Evolutionary conservation across 1,140 invertebrate species (phyloP).

Genomic region (Rhagoletis pomonella): DNA sequence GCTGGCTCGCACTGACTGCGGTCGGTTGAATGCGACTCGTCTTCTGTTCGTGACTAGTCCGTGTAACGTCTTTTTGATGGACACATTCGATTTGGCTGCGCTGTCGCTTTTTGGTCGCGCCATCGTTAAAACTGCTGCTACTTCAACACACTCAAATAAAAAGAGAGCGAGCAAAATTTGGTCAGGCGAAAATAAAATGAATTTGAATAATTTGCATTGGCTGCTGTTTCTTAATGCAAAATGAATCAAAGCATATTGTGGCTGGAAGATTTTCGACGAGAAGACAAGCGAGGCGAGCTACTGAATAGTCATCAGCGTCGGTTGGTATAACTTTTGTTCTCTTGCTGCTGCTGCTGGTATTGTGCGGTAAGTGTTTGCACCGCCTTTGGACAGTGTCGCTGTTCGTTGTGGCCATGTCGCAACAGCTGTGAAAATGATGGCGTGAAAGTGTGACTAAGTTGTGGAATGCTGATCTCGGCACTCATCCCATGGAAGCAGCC

Average conservation of each 20-base stretch:
- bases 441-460: neutral
- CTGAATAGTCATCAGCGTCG: neutral
- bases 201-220: conserved; percentile 52
- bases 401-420: conserved; percentile 8
- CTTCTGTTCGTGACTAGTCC: neutral
- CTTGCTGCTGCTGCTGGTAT: neutral
- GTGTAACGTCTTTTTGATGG: neutral
- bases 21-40: neutral
- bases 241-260: conserved; percentile 6
- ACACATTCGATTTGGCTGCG: neutral
- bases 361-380: neutral
- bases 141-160: too few relatives aligned
- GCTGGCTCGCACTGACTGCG: neutral
- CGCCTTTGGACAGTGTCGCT: neutral
- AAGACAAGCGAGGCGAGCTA: neutral
- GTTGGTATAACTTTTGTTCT: neutral
- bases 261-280: neutral
- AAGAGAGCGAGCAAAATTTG: neutral
- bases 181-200: conserved; percentile 40
- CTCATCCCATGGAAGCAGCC: neutral
- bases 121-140: neutral
- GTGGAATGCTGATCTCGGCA: neutral
- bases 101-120: neutral
- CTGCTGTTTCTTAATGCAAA: conserved; percentile 42
- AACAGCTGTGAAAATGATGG: conserved; percentile 28